phyloP scores from a whole-genome alignment of 2,888 invertebrate genomes.

The Macropis europaea region DNA sequence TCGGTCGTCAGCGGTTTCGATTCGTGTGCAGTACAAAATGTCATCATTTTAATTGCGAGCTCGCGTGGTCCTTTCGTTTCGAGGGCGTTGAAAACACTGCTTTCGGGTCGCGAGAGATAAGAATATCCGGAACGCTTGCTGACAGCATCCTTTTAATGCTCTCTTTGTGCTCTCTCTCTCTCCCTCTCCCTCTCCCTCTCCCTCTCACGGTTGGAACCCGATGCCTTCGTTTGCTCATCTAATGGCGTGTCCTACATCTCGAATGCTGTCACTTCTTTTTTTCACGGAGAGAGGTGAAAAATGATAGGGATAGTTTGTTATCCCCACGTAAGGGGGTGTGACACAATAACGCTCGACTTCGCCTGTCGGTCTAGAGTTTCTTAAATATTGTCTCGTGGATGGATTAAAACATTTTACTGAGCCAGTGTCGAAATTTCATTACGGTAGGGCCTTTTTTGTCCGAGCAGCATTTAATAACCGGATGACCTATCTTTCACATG shows the following conservation, averaged over 20 bases:
- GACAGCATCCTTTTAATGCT: constrained; percentile 1
- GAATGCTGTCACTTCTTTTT: constrained; percentile 2
- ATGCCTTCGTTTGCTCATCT: constrained; percentile 35
- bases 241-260: constrained; percentile 41
- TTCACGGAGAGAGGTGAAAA: constrained; percentile 25
- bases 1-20: too few relatives aligned
- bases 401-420: too few relatives aligned
- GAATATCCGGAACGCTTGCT: not conserved
- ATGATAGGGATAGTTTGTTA: constrained; percentile 14
- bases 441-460: too few relatives aligned
- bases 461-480: too few relatives aligned
- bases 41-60: too few relatives aligned
- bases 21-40: too few relatives aligned
- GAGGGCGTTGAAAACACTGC: too few relatives aligned
- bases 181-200: too few relatives aligned
- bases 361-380: not conserved
- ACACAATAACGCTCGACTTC: not conserved
- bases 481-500: too few relatives aligned
- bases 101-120: not conserved
- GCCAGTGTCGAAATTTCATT: too few relatives aligned
- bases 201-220: constrained; percentile 13
- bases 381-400: constrained; percentile 3
- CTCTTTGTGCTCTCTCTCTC: constrained; percentile 14
- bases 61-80: too few relatives aligned
- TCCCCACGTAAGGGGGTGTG: not conserved